Base-by-base conservation (phyloP, 2,797 vertebrate genomes). In the Urocyon cinereoargenteus region DNA sequence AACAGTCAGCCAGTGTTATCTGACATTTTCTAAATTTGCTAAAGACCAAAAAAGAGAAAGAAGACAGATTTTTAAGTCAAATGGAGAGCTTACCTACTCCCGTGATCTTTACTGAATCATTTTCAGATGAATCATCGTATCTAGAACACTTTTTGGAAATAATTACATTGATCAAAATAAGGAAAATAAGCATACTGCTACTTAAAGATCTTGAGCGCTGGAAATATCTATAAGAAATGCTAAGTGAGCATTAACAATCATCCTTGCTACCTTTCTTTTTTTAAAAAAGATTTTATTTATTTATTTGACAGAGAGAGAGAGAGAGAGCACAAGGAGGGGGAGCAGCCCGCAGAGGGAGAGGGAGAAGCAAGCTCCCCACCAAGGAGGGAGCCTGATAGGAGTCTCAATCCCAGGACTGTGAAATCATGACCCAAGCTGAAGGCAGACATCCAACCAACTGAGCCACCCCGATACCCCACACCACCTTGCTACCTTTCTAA, bases 31-130 rank as follows among this genome's bases (percentile, higher is more conserved):
- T 66, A 57, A 77, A 73, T 84, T 83, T 31, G 70, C 53, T 55
- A 49, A 77, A 26, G 40, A 5, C 45, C 45, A 61, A 78, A 78
- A 61, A n/a, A 86, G 14, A 84, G 16, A 28, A 21, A 85, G 26
- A 64, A 75, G 31, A 57, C 40, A 90, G 64, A 79, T 90, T 84
- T 96, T 90, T 18, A 40, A 89, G 57, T 93, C 40, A 90, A 81
- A 40, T 85, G 19, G 24, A 53, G 61, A 70, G 36, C 36, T 87
- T 61, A 91, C 31, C 61, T 92, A n/a, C 5, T 79, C 40, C 40
- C 84, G 2, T 53, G 28, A 73, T 89, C 51, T 85, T 92, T 79
- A 72, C 85, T 77, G 15, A 62, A 14, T 89, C 49, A 64, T 75
- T 61, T 93, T 73, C 45, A 82, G 49, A 82, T 66, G 62, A 94